phyloP scores from a whole-genome alignment of 2,113 vertebrate species.

The Platichthys stellatus region DNA sequence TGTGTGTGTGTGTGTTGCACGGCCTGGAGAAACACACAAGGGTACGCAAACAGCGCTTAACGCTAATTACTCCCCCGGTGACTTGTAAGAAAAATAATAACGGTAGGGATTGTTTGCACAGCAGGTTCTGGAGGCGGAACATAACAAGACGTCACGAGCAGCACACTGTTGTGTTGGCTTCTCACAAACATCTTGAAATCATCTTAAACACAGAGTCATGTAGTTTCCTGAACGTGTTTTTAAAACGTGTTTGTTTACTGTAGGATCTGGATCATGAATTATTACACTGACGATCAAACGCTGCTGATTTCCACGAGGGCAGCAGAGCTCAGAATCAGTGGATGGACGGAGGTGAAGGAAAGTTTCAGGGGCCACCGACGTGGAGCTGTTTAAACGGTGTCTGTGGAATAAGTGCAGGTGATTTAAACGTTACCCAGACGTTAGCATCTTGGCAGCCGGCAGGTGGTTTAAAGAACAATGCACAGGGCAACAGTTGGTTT shows the following conservation, averaged over 20 bases:
- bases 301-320: constrained; percentile 42
- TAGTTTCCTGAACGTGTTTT: constrained; percentile 27
- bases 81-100: constrained; percentile 51
- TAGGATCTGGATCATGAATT: constrained; percentile 13
- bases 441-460: constrained; percentile 56
- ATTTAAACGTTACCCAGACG: constrained; percentile 53
- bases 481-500: constrained; percentile 61
- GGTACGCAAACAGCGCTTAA: constrained; percentile 56
- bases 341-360: constrained; percentile 12
- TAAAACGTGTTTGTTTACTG: constrained; percentile 32
- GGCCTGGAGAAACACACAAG: constrained; percentile 52
- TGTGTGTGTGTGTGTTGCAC: constrained; percentile 54
- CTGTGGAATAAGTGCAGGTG: constrained; percentile 60
- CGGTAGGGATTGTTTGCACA: constrained; percentile 56
- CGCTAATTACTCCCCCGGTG: constrained; percentile 66
- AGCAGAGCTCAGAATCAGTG: constrained; percentile 32
- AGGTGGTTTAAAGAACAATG: constrained; percentile 55
- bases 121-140: constrained; percentile 19
- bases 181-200: constrained; percentile 32
- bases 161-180: background rate
- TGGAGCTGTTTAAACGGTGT: constrained; percentile 60
- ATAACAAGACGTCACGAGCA: constrained; percentile 4
- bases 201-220: constrained; percentile 1
- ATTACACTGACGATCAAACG: constrained; percentile 31
- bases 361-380: constrained; percentile 63